Evolutionary conservation across 2,113 vertebrate genomes (phyloP), one percentile per base, ranked within the genome.

Genomic region (Hydrolagus affinis): DNA sequence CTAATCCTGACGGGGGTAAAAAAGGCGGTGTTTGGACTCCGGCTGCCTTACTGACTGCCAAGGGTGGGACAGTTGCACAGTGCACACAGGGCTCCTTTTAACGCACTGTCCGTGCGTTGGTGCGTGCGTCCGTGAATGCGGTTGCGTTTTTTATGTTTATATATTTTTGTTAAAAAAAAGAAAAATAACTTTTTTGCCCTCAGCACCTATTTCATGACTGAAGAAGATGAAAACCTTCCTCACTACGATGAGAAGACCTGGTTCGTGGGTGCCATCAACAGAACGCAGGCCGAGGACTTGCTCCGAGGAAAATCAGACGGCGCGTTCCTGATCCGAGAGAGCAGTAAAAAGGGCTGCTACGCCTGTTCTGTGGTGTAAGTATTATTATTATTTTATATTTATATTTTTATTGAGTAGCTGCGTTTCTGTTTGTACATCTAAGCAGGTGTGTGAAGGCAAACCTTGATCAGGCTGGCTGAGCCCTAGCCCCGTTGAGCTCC

Each of bases 341-440:
- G 97, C 87, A 98, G 96, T 94, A 98, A 96, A 91, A 96, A 97
- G 90, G 97, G 97, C 87, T 97, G 96, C 88, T 99, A 97, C 21
- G 97, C 97, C 90, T 99, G 97, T 93, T 99, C 97, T 76, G 97
- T 99, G 88, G 96, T 99, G 97, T 99, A 92, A 97, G 97, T 97
- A 72, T 77, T 28, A 30, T 56, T 28, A 2, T 30, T 17, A 4
- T 15, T 28, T 77, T 14, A 17, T 10, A 28, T 4, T 28, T 32
- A 17, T 56, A 8, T 78, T 14, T 21, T 70, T n/a, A n/a, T 15
- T 15, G n/a, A 70, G 14, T 14, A 15, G 11, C 70, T 17, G 9
- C 70, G 70, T 70, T 17, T 21, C 2, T 70, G 17, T 21, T 10
- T 70, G 17, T 70, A 70, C 3, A 10, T 23, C 17, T 9, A 23